A percentile compares a stretch with the other conserved stretches of the same genome.
Conservation (phyloP, 2,113 vertebrate species). For the Scomber scombrus region DNA sequence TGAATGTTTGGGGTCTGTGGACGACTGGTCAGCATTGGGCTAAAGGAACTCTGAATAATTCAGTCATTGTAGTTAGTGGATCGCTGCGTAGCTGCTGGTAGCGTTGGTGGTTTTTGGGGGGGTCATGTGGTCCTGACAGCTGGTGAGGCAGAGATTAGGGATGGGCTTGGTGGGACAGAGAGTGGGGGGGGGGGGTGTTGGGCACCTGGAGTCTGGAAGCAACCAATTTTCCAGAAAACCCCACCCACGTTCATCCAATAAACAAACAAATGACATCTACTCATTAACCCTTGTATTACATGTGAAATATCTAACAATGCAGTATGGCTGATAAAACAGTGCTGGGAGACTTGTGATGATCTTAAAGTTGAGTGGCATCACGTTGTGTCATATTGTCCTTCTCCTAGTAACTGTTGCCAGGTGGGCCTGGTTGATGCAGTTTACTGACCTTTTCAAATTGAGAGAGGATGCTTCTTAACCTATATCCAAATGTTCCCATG, state of each 20-base stretch:
- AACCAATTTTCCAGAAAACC: conserved; percentile 50
- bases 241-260: neutral
- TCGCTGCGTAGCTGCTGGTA: conserved; percentile 44
- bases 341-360: neutral
- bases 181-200: conserved; percentile 24
- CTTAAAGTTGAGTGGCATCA: conserved; percentile 12
- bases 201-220: conserved; percentile 64
- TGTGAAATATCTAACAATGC: neutral
- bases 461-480: conserved; percentile 47
- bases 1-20: neutral
- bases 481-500: conserved; percentile 41
- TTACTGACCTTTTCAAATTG: conserved; percentile 58
- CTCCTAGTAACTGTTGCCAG: conserved; percentile 19
- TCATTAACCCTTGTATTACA: neutral
- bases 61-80: conserved; percentile 52
- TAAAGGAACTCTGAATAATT: conserved; percentile 71
- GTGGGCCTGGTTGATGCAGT: conserved; percentile 16
- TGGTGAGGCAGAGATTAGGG: conserved; percentile 79
- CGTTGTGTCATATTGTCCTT: neutral
- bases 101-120: conserved; percentile 32
- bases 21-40: conserved; percentile 4
- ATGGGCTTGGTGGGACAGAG: conserved; percentile 58
- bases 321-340: neutral
- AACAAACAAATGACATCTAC: neutral
- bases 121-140: conserved; percentile 80